These are phyloP conservation scores for Saccostrea cuccullata DNA, from an alignment of 1,140 invertebrate genomes.

Conservation along the genomic window DNA sequence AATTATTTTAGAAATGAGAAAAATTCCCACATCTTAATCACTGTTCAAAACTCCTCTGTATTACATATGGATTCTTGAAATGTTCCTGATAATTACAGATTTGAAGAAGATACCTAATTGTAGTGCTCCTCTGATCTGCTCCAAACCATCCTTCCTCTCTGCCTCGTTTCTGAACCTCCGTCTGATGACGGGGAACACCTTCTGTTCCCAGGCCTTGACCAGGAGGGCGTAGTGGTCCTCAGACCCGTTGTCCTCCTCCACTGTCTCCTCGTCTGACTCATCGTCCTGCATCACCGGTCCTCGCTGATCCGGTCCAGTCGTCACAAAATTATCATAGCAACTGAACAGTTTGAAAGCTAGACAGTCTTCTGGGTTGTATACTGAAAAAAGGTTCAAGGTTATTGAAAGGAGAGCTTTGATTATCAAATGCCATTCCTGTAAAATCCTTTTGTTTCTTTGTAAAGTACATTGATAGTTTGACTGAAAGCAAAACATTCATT, in stretches of 20 bases:
- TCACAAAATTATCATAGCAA: conserved; percentile 73
- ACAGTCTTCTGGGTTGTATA: conserved; percentile 73
- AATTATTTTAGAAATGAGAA: too few species aligned
- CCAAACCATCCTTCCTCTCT: conserved; percentile 79
- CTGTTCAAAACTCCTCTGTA: too few species aligned
- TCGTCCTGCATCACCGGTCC: conserved; percentile 67
- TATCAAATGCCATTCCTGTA: not conserved
- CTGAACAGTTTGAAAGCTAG: conserved; percentile 73
- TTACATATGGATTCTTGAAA: too few species aligned
- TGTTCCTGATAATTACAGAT: too few species aligned
- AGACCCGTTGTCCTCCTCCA: conserved; percentile 67
- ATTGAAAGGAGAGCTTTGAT: not conserved
- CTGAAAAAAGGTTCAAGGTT: conserved; percentile 58
- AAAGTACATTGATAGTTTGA: too few species aligned
- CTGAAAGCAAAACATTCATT: too few species aligned
- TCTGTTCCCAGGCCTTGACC: conserved; percentile 79
- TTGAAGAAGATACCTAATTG: conserved; percentile 68
- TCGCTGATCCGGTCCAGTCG: conserved; percentile 69
- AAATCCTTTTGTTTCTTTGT: too few species aligned
- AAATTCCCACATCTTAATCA: too few species aligned
- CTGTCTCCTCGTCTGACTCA: conserved; percentile 74
- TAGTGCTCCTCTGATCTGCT: conserved; percentile 79
- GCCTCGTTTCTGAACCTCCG: conserved; percentile 79
- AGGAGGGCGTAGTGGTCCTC: conserved; percentile 78
- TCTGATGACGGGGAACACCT: conserved; percentile 79